Conservation (phyloP, 1,140 invertebrate species). For the Zaprionus inermis region DNA sequence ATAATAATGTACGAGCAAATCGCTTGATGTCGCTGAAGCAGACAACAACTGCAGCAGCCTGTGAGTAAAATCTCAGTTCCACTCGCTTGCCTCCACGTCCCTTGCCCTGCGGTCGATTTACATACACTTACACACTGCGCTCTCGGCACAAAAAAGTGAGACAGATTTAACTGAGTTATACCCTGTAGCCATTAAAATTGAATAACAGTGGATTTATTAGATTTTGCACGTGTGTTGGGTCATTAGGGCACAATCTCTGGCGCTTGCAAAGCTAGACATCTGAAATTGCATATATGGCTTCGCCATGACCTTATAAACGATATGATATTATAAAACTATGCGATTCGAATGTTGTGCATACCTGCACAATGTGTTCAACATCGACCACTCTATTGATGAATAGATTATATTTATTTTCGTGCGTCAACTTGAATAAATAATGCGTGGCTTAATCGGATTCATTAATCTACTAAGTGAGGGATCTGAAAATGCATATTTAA, state of each 20-base stretch:
- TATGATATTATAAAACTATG: neutral
- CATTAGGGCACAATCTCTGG: neutral
- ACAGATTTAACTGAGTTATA: neutral
- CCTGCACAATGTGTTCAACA: neutral
- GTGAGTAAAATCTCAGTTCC: slow-evolving; percentile 34
- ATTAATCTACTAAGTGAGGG: slow-evolving; percentile 3
- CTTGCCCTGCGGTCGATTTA: slow-evolving; percentile 25
- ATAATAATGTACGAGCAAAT: slow-evolving; percentile 70
- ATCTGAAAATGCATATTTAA: slow-evolving; percentile 47
- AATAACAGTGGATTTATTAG: neutral
- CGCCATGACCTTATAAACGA: neutral
- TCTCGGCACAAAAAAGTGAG: neutral
- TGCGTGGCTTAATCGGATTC: slow-evolving; percentile 2
- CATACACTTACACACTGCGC: slow-evolving; percentile 32
- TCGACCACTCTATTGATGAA: neutral
- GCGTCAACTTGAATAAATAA: slow-evolving; percentile 6
- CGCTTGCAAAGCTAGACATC: neutral
- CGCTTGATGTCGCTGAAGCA: slow-evolving; percentile 47
- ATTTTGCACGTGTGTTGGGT: neutral
- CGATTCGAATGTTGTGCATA: neutral
- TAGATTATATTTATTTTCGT: neutral
- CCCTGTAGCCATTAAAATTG: slow-evolving; percentile 14
- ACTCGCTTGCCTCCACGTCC: neutral
- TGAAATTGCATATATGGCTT: neutral
- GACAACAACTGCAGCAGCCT: slow-evolving; percentile 31